Conservation (phyloP, 2,113 vertebrate species). For the Penelope pileata region DNA sequence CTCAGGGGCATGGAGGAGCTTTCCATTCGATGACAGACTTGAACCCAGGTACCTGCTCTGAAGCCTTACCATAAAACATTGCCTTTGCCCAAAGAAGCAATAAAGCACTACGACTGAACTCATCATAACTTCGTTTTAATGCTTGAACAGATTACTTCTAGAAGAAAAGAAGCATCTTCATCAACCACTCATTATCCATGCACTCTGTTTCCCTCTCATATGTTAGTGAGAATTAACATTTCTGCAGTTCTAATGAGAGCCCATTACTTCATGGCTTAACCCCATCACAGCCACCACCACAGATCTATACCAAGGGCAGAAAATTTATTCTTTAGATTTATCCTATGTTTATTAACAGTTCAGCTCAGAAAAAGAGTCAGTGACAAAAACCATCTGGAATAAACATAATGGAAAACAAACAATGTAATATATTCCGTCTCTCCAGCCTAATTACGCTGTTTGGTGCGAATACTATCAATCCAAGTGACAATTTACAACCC, state of each 20-base stretch:
- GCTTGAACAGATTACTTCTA: neutral
- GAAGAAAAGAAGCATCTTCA: neutral
- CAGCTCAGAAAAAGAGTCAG: conserved; percentile 35
- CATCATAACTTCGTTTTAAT: neutral
- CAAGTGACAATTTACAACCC: conserved; percentile 60
- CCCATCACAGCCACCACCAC: neutral
- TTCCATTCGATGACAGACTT: neutral
- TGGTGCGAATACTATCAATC: conserved; percentile 56
- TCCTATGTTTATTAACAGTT: conserved; percentile 59
- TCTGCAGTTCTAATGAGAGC: neutral
- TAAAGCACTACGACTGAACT: neutral
- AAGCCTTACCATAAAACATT: neutral
- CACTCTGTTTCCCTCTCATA: neutral
- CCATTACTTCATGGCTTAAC: neutral
- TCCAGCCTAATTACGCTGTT: conserved; percentile 57
- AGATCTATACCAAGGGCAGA: neutral
- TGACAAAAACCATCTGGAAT: conserved; percentile 68
- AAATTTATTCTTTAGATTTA: conserved; percentile 64
- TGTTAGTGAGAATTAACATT: neutral
- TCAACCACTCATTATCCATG: neutral
- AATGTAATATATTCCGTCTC: conserved; percentile 57
- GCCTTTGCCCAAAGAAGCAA: neutral
- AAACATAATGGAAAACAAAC: conserved; percentile 69
- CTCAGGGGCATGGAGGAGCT: neutral
- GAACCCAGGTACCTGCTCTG: neutral